Conservation (phyloP, 2,113 vertebrate species). For the Eretmochelys imbricata region DNA sequence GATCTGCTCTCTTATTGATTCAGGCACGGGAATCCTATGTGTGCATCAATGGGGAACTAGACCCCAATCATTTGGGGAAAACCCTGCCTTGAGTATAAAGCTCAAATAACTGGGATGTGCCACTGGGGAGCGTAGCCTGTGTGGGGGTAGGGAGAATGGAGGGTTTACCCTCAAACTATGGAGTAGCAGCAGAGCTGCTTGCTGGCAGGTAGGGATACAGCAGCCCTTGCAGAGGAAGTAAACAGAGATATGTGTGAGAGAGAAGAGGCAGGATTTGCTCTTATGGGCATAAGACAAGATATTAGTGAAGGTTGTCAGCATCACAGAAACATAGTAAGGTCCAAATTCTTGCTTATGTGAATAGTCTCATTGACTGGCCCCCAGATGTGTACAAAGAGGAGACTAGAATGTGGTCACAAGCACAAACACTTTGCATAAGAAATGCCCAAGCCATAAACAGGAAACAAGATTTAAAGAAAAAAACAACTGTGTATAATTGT, state of each 20-base stretch:
- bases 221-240: neutral
- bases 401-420: constrained; percentile 28
- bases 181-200: neutral
- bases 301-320: neutral
- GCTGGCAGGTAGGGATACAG: neutral
- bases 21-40: neutral
- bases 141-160: neutral
- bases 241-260: neutral
- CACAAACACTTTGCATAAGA: constrained; percentile 62
- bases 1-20: neutral
- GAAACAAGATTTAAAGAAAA: constrained; percentile 59
- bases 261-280: neutral
- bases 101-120: rapidly evolving
- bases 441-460: constrained; percentile 25
- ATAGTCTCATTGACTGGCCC: constrained; percentile 32
- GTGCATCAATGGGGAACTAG: neutral
- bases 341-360: neutral
- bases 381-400: constrained; percentile 8
- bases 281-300: constrained; percentile 19
- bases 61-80: neutral
- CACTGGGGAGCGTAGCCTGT: neutral
- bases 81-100: neutral
- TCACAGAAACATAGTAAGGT: neutral
- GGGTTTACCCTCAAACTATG: neutral
- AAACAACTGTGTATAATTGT: constrained; percentile 58